Percentiles rank a stretch among this genome's conserved stretches.
Conservation (phyloP, 1,140 invertebrate genomes). For the Caenorhabditis latens region DNA sequence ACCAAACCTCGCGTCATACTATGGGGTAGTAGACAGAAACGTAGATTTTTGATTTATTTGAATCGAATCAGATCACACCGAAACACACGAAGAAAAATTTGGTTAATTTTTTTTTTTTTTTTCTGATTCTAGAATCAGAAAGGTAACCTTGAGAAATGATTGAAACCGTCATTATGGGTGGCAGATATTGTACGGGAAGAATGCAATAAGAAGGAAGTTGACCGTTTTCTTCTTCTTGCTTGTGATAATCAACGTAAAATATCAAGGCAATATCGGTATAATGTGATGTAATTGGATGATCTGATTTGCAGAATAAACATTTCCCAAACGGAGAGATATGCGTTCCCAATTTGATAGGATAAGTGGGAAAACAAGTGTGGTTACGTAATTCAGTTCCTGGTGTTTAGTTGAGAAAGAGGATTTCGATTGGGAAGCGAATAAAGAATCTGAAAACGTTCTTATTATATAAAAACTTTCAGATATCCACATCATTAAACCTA, state of each 20-base stretch:
- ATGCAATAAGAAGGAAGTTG: conserved; percentile 22
- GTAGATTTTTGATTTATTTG: conserved; percentile 32
- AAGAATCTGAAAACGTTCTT: too few relatives aligned
- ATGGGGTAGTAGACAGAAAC: neutral
- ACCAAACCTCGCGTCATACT: conserved; percentile 28
- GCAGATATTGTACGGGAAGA: conserved; percentile 27
- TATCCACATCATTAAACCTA: too few relatives aligned
- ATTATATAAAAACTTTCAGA: too few relatives aligned
- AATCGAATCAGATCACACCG: conserved; percentile 44
- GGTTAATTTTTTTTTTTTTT: too few relatives aligned
- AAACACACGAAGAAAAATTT: conserved; percentile 22
- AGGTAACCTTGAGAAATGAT: conserved; percentile 40
- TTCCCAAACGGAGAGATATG: neutral
- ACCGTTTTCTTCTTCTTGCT: neutral
- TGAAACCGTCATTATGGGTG: conserved; percentile 30
- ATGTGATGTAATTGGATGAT: conserved; percentile 26
- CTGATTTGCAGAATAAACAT: conserved; percentile 32
- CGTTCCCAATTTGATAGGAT: too few relatives aligned
- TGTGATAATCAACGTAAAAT: conserved; percentile 6
- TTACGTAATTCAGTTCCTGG: too few relatives aligned
- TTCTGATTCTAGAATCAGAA: neutral
- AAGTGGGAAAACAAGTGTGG: too few relatives aligned
- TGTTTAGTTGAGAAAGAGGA: too few relatives aligned
- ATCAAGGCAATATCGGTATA: conserved; percentile 22
- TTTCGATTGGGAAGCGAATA: too few relatives aligned